These are phyloP conservation scores for Lithobates pipiens DNA, from an alignment of 2,797 vertebrate genomes.

Conservation along the genomic window DNA sequence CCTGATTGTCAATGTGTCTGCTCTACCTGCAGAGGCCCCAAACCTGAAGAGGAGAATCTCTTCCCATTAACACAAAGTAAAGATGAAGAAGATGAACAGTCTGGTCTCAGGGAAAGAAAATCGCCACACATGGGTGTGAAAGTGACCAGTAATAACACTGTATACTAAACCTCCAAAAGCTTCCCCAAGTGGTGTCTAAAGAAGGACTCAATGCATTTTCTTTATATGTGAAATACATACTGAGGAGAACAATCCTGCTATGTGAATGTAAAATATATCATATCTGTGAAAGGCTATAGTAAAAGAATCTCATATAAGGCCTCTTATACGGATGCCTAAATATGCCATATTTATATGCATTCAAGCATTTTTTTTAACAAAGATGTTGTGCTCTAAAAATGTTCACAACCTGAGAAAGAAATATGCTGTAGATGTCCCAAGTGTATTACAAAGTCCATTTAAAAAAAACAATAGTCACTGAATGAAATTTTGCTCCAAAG, in stretches of 20 bases:
- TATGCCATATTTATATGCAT: no score
- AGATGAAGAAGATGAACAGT: not conserved
- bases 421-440: no score
- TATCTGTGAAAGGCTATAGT: not conserved
- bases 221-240: not conserved
- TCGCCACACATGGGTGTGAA: not conserved
- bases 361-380: no score
- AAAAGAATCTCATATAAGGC: not conserved
- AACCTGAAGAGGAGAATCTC: conserved; percentile 39
- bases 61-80: conserved; percentile 4
- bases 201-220: not conserved
- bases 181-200: not conserved
- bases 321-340: no score
- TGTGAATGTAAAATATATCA: not conserved
- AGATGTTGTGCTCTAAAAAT: no score
- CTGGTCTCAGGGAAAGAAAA: not conserved
- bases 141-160: not conserved
- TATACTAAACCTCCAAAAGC: not conserved
- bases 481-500: no score
- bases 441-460: no score
- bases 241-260: not conserved
- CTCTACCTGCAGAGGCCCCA: conserved; percentile 44
- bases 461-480: no score
- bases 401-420: no score
- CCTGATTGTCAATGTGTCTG: not conserved